Base-by-base conservation (phyloP, 2,797 vertebrate species). In the Gallirallus australis region DNA sequence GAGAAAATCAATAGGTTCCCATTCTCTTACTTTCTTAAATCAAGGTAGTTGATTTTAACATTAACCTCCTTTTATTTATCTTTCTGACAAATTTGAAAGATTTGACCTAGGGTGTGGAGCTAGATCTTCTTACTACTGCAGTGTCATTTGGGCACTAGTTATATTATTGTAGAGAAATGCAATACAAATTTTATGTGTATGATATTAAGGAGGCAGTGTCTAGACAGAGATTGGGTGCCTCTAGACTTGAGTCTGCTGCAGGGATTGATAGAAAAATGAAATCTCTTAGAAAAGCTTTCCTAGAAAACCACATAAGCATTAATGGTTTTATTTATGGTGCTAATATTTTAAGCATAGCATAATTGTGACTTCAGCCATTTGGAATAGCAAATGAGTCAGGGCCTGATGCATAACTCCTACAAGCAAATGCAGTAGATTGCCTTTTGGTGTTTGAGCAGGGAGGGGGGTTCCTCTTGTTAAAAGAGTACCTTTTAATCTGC, bases 311-410 rank as follows among this genome's bases (percentile, higher is more conserved):
- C 80, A 73, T 90, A 66, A 94, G 16, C 48, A 76, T 89, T 90
- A 94, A 92, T 92, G 73, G 16, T 31, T 91, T 87, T 96, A 93
- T 92, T 93, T 93, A 73, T 9, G 2, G 50, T 1, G 5, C 30
- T 91, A 96, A 87, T 85, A 92, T 53, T 89, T 95, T 91, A 82
- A 81, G 76, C 40, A 76, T 83, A 95, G 86, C 50, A 75, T 68
- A 92, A 88, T 79, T 88, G 24, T 91, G 82, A 89, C 48, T 90
- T 86, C 84, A 95, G 69, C 9, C 18, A 65, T 89, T 97, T 71
- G 79, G 91, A 61, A 77, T 63, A 69, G 81, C 60, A 33, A 69
- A 57, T 86, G 81, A 87, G 40, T 82, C 47, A 80, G 57, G 71
- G 90, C 45, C 35, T 82, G 71, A 75, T 90, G 93, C 15, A 13